Percentiles rank a stretch among this genome's conserved stretches.
These are phyloP conservation scores for Pantherophis vulpinus DNA, from an alignment of 2,797 vertebrate species.

Conservation along the genomic window DNA sequence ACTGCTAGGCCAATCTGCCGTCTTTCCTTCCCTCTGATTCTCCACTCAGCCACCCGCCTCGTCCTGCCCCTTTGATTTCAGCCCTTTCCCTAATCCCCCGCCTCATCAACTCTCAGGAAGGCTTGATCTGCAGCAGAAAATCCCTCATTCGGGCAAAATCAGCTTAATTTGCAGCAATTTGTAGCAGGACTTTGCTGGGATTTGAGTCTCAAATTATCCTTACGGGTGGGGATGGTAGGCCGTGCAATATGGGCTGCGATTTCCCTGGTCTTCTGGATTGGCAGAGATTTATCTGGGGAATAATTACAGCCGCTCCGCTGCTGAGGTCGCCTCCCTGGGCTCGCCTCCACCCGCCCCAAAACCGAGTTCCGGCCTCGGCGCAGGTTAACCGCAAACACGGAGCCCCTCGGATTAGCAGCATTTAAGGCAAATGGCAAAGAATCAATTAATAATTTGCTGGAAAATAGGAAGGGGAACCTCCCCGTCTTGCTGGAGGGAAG, in stretches of 20 bases:
- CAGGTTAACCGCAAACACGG: slow-evolving; percentile 52
- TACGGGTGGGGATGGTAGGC: slow-evolving; percentile 58
- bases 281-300: slow-evolving; percentile 58
- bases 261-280: slow-evolving; percentile 31
- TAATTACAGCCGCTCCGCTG: slow-evolving; percentile 46
- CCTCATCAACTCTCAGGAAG: slow-evolving; percentile 77
- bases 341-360: slow-evolving; percentile 5
- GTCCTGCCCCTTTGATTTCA: slow-evolving; percentile 66
- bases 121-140: slow-evolving; percentile 78
- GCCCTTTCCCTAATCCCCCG: slow-evolving; percentile 73
- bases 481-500: neutral
- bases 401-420: slow-evolving; percentile 64
- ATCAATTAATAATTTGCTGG: slow-evolving; percentile 65
- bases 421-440: slow-evolving; percentile 51
- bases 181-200: slow-evolving; percentile 76
- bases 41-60: slow-evolving; percentile 25
- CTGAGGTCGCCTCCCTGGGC: neutral
- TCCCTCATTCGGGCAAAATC: slow-evolving; percentile 80
- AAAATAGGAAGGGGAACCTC: slow-evolving; percentile 41
- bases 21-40: neutral
- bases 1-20: slow-evolving; percentile 49
- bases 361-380: slow-evolving; percentile 47
- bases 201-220: slow-evolving; percentile 81
- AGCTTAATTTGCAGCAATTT: slow-evolving; percentile 83
- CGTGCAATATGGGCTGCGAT: slow-evolving; percentile 63